Evolutionary conservation across 2,888 invertebrate genomes (phyloP).

Genomic region (Protonemura montana): DNA sequence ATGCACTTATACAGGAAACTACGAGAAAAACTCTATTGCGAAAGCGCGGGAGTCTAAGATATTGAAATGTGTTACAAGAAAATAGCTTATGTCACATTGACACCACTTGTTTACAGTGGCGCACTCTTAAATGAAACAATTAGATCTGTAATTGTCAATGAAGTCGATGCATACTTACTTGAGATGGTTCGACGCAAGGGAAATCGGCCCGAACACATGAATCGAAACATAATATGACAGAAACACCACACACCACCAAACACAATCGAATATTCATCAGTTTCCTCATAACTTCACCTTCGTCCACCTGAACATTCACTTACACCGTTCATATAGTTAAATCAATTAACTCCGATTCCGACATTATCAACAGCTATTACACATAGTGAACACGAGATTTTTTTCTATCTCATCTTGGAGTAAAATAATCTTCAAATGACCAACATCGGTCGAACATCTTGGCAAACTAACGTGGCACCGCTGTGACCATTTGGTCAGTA

Average conservation of each 20-base stretch:
- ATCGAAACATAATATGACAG: neutral
- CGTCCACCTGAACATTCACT: neutral
- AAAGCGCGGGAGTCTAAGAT: too few species aligned
- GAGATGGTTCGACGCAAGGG: neutral
- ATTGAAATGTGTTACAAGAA: too few species aligned
- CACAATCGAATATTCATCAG: neutral
- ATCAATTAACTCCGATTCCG: neutral
- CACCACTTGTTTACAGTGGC: too few species aligned
- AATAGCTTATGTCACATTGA: too few species aligned
- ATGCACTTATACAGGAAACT: too few species aligned
- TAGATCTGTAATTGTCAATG: too few species aligned
- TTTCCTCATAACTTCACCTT: neutral
- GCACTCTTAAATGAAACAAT: too few species aligned
- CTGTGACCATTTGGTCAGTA: neutral
- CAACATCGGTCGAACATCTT: neutral
- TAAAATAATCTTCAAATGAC: neutral
- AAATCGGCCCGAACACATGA: neutral
- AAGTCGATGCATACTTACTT: neutral
- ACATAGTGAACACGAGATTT: neutral
- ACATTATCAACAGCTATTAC: neutral
- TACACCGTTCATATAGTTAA: neutral
- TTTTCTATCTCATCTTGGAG: neutral
- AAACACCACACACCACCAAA: neutral
- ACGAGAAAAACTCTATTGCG: neutral
- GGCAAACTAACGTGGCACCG: neutral